Base-by-base conservation (phyloP, 2,797 vertebrate genomes). In the Rousettus madagascariensis region DNA sequence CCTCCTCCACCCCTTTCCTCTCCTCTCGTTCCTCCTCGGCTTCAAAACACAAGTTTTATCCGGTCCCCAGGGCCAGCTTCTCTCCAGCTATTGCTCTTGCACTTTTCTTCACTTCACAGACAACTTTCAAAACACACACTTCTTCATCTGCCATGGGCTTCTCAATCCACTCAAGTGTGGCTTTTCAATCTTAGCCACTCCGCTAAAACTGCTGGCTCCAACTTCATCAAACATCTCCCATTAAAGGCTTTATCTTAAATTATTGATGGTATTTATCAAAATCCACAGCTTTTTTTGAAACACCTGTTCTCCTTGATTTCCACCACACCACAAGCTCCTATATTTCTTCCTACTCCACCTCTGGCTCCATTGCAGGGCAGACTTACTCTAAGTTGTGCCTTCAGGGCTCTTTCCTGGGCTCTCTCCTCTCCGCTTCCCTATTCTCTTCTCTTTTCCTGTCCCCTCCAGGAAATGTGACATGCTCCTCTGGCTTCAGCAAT, bases 81-180 rank as follows among this genome's bases (percentile, higher is more conserved):
- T 53, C 19, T 77, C 15, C 38, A 8, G 41, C 38, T 0, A 6
- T 9, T 2, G 28, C 22, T 66, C n/a, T 20, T 36, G 13, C 5
- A 2, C 5, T 4, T 22, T 28, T 33, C 46, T 63, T 57, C 38
- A 19, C 3, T 33, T 28, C 24, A 19, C 36, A 49, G 33, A 4
- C 59, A 33, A 4, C 6, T n/a, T 46, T 36, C 33, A 43, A 15
- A 88, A 24, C n/a, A 53, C 6, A n/a, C 5, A 0, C 1, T 4
- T 30, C 30, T 5, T 75, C 10, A 6, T 17, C 26, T 13, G 7
- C 55, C n/a, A 12, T 3, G 13, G 22, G 17, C 28, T 55, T 49
- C n/a, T 13, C 57, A 1, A 6, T 2, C 38, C 38, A 10, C 17
- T 6, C 22, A 1, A 4, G 11, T 7, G 3, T 8, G 16, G 26